A percentile compares a stretch with the other conserved stretches of the same genome.
These are phyloP conservation scores for Serilophus lunatus DNA, from an alignment of 2,113 vertebrate genomes.

Conservation along the genomic window DNA sequence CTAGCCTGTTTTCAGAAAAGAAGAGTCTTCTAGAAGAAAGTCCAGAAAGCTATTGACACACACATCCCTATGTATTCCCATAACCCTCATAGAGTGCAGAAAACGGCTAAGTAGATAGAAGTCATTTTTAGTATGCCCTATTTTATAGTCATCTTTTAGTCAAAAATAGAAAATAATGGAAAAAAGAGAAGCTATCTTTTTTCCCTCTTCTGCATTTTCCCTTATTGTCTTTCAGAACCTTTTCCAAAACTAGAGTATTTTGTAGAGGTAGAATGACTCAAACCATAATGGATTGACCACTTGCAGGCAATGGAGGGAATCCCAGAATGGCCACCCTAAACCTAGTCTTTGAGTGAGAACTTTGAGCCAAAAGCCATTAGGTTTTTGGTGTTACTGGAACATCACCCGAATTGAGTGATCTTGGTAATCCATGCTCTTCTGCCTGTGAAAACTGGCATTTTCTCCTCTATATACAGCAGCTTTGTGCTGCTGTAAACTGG, in stretches of 20 bases:
- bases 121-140: no score
- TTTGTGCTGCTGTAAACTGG: background rate
- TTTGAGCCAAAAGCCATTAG: background rate
- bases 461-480: background rate
- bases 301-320: background rate
- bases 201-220: background rate
- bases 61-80: background rate
- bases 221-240: background rate
- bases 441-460: background rate
- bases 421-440: background rate
- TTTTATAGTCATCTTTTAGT: no score
- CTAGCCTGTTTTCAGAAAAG: background rate
- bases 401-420: background rate
- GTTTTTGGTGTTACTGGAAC: background rate
- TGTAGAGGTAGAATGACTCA: background rate
- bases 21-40: background rate
- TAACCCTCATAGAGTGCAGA: background rate
- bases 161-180: background rate
- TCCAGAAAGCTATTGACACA: background rate
- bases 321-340: background rate
- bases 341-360: background rate
- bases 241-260: background rate
- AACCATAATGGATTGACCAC: background rate
- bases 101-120: background rate
- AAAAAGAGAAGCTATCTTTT: background rate